Conservation (phyloP, 1,140 invertebrate species). For the Nautilus pompilius region DNA sequence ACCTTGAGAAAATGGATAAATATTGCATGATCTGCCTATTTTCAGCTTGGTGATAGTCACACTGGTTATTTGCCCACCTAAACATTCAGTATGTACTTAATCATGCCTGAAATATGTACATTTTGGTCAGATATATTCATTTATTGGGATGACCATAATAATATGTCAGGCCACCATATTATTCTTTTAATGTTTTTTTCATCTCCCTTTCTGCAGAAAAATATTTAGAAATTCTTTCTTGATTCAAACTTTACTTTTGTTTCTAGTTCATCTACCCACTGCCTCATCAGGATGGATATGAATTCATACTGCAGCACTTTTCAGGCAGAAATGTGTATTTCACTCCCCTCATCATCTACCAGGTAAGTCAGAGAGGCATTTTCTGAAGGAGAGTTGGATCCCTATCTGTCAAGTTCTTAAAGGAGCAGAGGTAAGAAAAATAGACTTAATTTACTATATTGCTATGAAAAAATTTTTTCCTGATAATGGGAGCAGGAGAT, state of each 20-base stretch:
- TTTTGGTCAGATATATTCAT: background rate
- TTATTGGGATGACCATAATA: background rate
- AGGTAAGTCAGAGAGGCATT: conserved; percentile 65
- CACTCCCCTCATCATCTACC: conserved; percentile 81
- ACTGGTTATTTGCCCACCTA: background rate
- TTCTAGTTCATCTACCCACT: conserved; percentile 75
- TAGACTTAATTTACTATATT: too few relatives aligned
- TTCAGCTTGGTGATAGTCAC: too few relatives aligned
- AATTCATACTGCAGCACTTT: conserved; percentile 82
- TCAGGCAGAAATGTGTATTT: conserved; percentile 75
- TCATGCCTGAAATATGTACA: background rate
- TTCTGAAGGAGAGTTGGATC: too few relatives aligned
- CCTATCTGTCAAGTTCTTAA: too few relatives aligned
- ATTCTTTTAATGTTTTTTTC: background rate
- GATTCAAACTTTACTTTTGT: background rate
- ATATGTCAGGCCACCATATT: background rate
- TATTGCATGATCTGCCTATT: too few relatives aligned
- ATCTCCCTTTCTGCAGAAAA: background rate
- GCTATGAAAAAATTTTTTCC: too few relatives aligned
- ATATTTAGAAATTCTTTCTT: background rate
- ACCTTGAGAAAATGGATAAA: too few relatives aligned
- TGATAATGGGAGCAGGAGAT: too few relatives aligned
- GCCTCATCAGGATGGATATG: conserved; percentile 78
- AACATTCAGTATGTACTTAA: background rate
- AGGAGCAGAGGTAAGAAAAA: too few relatives aligned